Base-by-base conservation (phyloP, 2,888 invertebrate species). In the Sialis lutaria region DNA sequence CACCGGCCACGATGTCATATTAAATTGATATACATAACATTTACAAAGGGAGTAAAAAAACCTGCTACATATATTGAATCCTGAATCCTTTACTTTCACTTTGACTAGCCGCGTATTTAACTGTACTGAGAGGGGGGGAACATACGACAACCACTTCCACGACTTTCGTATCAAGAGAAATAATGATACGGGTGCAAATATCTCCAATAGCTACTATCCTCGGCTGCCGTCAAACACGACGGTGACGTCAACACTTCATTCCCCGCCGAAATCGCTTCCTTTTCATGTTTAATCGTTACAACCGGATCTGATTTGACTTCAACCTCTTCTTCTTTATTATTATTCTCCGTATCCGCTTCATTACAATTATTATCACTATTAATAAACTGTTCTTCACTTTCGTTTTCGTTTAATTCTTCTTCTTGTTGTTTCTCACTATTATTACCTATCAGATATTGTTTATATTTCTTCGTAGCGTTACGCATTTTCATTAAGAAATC, bases 401-500 rank as follows among this genome's bases (percentile, higher is more conserved):
- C 30, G 10, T 12, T 34, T 33, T 40, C 37, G 13, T 31, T 39
- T 44, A 33, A 9, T 35, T 34, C 40, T 7, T 10, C 31, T 33
- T 39, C 13, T 4, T 13, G 6, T 12, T 31, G 13, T 10, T 8
- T 9, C 5, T 10, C 13, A 7, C 22, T 30, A 9, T 46, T 10
- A 12, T 45, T 45, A 6, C 52, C 49, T 33, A 58, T 58, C 52
- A 65, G 68, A 55, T 74, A 74, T 30, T 62, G 58, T 49, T 70
- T 69, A 58, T 83, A 82, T 48, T 74, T 68, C 49, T 67, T 67
- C 2, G 85, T 79, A 6, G 87, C 87, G 40, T 66, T 63, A 49
- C 85, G 68, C 72, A 87, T 76, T 53, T 75, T 73, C 52, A 68
- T 68, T 33, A 88, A 64, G 63, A 82, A 88, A 49, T 82, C 80